phyloP scores from a whole-genome alignment of 2,888 invertebrate genomes.

The Scaptomyza cyrtandrae region DNA sequence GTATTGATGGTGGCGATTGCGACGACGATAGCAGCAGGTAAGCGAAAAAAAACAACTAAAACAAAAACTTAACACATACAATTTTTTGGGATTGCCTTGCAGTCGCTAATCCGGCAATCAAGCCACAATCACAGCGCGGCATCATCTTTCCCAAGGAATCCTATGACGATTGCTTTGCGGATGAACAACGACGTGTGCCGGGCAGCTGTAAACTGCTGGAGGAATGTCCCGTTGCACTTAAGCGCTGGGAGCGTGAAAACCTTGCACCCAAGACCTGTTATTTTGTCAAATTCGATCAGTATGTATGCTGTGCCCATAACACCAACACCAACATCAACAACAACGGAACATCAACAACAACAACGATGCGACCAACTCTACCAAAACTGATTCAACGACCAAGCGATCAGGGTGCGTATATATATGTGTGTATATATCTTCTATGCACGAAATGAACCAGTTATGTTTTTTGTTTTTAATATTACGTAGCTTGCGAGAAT shows the following conservation, averaged over 20 bases:
- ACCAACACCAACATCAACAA: neutral
- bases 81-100: neutral
- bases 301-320: conserved; percentile 65
- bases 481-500: conserved; percentile 37
- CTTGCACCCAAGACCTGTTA: conserved; percentile 77
- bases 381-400: conserved; percentile 32
- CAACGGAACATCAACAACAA: neutral
- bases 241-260: conserved; percentile 60
- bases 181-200: conserved; percentile 32
- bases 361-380: conserved; percentile 15
- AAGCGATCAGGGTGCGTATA: conserved; percentile 65
- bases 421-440: neutral
- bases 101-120: conserved; percentile 58
- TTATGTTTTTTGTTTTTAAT: neutral
- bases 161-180: conserved; percentile 67
- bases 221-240: conserved; percentile 67
- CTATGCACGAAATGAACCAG: neutral
- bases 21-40: conserved; percentile 16
- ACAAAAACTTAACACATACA: neutral
- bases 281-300: conserved; percentile 77
- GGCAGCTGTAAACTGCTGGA: conserved; percentile 68
- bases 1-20: neutral
- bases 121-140: conserved; percentile 57
- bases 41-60: neutral
- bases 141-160: conserved; percentile 72